Conservation (phyloP, 1,140 invertebrate genomes). For the Luehdorfia chinensis region DNA sequence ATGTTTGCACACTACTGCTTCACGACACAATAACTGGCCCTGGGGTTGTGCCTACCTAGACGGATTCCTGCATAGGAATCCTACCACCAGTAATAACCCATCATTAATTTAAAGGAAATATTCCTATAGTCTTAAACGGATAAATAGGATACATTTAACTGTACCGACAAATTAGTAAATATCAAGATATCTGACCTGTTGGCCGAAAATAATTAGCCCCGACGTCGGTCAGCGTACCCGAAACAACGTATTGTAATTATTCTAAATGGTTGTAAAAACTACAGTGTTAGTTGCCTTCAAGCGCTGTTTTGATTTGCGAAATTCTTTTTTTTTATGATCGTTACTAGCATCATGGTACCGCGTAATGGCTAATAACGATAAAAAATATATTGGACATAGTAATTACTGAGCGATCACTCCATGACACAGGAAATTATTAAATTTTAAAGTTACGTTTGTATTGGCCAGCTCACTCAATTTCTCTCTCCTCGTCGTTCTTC, state of each 20-base stretch:
- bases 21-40: too few relatives aligned
- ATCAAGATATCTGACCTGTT: slow-evolving; percentile 4
- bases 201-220: slow-evolving; percentile 29
- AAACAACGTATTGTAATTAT: slow-evolving; percentile 22
- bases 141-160: too few relatives aligned
- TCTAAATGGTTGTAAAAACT: slow-evolving; percentile 20
- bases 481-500: too few relatives aligned
- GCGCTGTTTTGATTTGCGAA: slow-evolving; percentile 17
- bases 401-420: not conserved
- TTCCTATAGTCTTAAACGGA: too few relatives aligned
- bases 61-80: too few relatives aligned
- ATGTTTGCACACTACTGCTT: too few relatives aligned
- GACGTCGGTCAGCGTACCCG: slow-evolving; percentile 20
- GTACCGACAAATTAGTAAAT: not conserved
- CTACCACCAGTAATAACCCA: too few relatives aligned
- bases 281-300: slow-evolving; percentile 11
- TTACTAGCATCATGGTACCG: not conserved
- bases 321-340: slow-evolving; percentile 11
- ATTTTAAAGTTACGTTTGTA: too few relatives aligned
- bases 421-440: slow-evolving; percentile 5
- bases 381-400: not conserved
- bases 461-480: too few relatives aligned
- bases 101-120: too few relatives aligned
- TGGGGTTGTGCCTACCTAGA: too few relatives aligned
- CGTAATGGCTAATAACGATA: slow-evolving; percentile 1